Conservation (phyloP, 53 echinoderm and acorn worm species). For the Echinometra lucunter region DNA sequence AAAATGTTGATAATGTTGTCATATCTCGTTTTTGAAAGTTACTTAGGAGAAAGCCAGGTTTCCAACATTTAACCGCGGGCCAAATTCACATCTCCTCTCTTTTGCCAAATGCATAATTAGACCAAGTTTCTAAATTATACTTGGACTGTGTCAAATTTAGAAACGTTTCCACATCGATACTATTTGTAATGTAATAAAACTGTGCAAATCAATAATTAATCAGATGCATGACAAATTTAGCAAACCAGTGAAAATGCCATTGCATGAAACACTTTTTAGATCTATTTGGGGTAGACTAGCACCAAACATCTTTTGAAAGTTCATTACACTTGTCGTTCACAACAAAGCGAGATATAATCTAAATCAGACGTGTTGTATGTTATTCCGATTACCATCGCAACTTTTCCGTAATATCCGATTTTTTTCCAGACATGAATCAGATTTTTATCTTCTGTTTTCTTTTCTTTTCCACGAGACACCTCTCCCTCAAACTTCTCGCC, state of each 20-base stretch:
- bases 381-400: neutral
- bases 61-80: neutral
- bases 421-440: neutral
- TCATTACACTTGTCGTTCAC: neutral
- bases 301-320: neutral
- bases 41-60: neutral
- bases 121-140: neutral
- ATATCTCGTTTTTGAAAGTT: no score
- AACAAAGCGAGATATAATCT: neutral
- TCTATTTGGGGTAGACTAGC: neutral
- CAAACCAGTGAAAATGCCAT: no score
- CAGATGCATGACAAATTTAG: neutral
- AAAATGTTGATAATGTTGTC: neutral
- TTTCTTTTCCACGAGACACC: neutral
- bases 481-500: no score
- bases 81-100: neutral
- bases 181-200: neutral
- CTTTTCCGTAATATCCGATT: neutral
- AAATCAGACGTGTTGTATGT: neutral
- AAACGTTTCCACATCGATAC: neutral
- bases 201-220: neutral
- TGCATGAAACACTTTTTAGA: neutral
- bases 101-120: neutral
- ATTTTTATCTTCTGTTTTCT: neutral
- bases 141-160: neutral